These are phyloP conservation scores for Entomyzon cyanotis DNA, from an alignment of 2,113 vertebrate genomes.

Conservation along the genomic window DNA sequence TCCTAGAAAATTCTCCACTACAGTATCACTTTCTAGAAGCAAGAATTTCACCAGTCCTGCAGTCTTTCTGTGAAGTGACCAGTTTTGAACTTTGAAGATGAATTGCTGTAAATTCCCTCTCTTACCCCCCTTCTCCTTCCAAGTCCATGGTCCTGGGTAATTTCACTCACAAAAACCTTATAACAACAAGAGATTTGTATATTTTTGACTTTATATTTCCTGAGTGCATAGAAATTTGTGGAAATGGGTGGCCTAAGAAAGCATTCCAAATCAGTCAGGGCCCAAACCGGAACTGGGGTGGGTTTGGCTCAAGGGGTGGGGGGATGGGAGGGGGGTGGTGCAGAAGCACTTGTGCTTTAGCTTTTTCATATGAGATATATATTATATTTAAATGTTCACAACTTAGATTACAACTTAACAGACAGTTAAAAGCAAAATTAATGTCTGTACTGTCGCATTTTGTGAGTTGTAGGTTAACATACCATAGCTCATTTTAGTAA, in stretches of 20 bases:
- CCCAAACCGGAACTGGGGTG: conserved; percentile 70
- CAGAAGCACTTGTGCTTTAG: conserved; percentile 80
- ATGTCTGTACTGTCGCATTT: conserved; percentile 77
- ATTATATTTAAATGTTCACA: conserved; percentile 84
- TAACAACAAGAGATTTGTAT: conserved; percentile 82
- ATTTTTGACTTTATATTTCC: conserved; percentile 86
- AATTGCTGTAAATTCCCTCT: conserved; percentile 80
- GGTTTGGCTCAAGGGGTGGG: conserved; percentile 47
- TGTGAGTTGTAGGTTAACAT: conserved; percentile 80
- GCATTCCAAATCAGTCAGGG: conserved; percentile 80
- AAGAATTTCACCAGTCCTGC: conserved; percentile 78
- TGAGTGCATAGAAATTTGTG: conserved; percentile 77
- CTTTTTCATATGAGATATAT: conserved; percentile 85
- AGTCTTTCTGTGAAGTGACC: conserved; percentile 84
- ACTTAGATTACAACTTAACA: conserved; percentile 81
- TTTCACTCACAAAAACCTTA: conserved; percentile 79
- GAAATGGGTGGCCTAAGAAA: conserved; percentile 73
- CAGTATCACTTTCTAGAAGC: conserved; percentile 83
- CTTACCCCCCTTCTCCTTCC: conserved; percentile 72
- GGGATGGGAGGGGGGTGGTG: not conserved
- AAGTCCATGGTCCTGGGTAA: conserved; percentile 81
- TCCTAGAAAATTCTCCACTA: conserved; percentile 80
- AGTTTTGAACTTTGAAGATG: conserved; percentile 79
- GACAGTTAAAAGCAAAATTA: conserved; percentile 68
- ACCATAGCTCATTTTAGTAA: conserved; percentile 76